Base-by-base conservation (phyloP, 2,888 invertebrate species). In the Uloborus plumipes region DNA sequence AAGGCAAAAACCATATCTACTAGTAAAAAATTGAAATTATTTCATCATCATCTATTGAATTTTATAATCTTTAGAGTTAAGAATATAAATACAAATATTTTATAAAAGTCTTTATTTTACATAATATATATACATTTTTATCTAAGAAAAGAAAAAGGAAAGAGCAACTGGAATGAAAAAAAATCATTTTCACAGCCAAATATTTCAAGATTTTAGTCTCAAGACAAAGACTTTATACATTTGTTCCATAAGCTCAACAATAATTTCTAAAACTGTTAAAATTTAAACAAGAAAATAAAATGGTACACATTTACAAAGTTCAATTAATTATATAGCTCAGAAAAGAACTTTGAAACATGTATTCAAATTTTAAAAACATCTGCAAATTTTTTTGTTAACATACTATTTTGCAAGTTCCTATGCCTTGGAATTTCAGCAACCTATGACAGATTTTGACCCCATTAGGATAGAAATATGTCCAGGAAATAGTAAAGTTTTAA, bases 91-190 rank as follows among this genome's bases (percentile, higher is more conserved):
- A 39, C 11, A 39, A 39, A 39, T 39, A 39, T 39, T 39, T 39
- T 39, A 39, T 69, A 76, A 75, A 76, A 61, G 62, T 20, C 62
- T 76, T 76, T 76, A 76, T 76, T 76, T 76, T 69, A 76, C 76
- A 76, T 20, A 69, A 51, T 61, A 70, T 76, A 62, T 67, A 76
- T 50, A 76, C 58, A 69, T 18, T 53, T 31, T 53, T 51, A 50
- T 69, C 61, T 62, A 47, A 51, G 61, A 49, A 66, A 58, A 31
- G 58, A 75, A 67, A 18, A 49, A 53, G 16, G 39, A 39, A 39
- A 39, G 39, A 39, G 39, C 3, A 39, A 39, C 11, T 39, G 39
- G 39, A 39, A 39, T 39, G 39, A 39, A 39, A 39, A 39, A 6
- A 6, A 7, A 7, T 39, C 39, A 39, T 39, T 39, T 39, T 39